Evolutionary conservation across 2,797 vertebrate genomes (phyloP).

Genomic region (Phrynocephalus vlangalii): DNA sequence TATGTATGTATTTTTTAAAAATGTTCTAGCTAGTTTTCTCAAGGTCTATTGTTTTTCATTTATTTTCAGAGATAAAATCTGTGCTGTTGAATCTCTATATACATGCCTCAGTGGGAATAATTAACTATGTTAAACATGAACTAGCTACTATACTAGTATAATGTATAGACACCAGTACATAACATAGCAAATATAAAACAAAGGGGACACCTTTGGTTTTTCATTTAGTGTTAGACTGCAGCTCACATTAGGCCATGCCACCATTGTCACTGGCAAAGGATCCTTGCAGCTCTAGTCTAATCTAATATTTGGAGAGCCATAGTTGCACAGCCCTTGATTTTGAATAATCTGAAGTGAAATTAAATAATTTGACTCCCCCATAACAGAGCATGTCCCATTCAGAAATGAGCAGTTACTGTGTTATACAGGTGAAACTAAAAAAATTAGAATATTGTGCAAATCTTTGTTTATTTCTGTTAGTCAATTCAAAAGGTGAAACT

Average conservation of each 20-base stretch:
- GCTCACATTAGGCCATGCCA: background rate
- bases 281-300: background rate
- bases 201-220: background rate
- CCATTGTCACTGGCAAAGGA: background rate
- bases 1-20: background rate
- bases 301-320: background rate
- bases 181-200: background rate
- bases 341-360: constrained; percentile 14
- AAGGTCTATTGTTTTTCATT: background rate
- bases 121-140: background rate
- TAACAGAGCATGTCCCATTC: background rate
- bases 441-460: too few relatives aligned
- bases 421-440: too few relatives aligned
- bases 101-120: too few relatives aligned
- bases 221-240: background rate
- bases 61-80: background rate
- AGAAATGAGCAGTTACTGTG: background rate
- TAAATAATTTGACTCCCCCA: background rate
- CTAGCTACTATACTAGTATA: background rate
- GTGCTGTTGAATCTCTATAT: background rate
- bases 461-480: too few relatives aligned
- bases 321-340: background rate
- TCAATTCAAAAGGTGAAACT: too few relatives aligned
- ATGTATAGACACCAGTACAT: background rate
- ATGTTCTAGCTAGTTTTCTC: background rate